Percentiles rank a stretch among this genome's conserved stretches.
Conservation (phyloP, 2,797 vertebrate species). For the Sebastolobus alascanus region DNA sequence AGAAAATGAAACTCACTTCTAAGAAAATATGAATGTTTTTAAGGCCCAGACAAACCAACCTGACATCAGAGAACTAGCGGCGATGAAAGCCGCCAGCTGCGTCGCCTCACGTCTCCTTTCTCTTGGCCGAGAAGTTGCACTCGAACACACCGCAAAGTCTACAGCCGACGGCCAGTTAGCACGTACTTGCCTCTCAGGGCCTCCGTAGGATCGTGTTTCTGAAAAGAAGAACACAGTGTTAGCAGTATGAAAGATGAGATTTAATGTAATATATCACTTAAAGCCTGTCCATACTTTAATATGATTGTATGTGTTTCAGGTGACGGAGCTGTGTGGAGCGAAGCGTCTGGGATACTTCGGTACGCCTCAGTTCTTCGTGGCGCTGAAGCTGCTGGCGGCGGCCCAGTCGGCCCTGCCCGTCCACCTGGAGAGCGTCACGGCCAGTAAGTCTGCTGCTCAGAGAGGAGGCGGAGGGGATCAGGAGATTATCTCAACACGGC, state of each 20-base stretch:
- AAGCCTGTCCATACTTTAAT: neutral
- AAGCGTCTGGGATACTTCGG: slow-evolving; percentile 94
- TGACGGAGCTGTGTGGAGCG: slow-evolving; percentile 94
- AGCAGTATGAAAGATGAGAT: neutral
- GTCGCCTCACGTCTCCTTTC: too few relatives aligned
- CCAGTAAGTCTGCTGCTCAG: slow-evolving; percentile 86
- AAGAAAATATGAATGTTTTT: too few relatives aligned
- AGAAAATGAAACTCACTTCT: too few relatives aligned
- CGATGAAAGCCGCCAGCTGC: too few relatives aligned
- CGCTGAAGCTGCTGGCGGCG: slow-evolving; percentile 94
- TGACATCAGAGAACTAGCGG: too few relatives aligned
- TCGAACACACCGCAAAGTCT: too few relatives aligned
- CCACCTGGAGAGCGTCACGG: slow-evolving; percentile 89
- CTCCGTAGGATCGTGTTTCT: neutral
- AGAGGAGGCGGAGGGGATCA: slow-evolving; percentile 70
- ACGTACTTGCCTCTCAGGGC: too few relatives aligned
- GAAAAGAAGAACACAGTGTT: neutral
- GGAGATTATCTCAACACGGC: slow-evolving; percentile 75
- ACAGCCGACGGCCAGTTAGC: too few relatives aligned
- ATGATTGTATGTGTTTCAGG: slow-evolving; percentile 76
- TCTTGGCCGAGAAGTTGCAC: too few relatives aligned
- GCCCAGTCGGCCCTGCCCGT: slow-evolving; percentile 92
- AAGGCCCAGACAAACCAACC: too few relatives aligned
- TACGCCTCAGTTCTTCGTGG: slow-evolving; percentile 92
- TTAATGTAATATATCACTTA: neutral